Evolutionary conservation across 1,140 invertebrate species (phyloP), one percentile per base, ranked within the genome.

Genomic region (Geopemphigus sp.): DNA sequence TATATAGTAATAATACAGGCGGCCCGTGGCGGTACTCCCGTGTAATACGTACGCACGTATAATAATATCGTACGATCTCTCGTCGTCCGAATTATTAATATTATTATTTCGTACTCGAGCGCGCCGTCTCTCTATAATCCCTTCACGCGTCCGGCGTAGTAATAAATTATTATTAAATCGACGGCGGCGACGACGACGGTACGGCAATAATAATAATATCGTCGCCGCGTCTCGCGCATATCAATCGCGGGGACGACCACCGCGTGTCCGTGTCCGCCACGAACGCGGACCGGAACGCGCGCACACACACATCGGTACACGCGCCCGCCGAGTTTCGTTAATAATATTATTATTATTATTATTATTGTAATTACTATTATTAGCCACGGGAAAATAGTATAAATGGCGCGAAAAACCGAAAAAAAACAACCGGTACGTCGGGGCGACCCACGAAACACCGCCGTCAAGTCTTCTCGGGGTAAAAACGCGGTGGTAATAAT

Each of bases 111-210:
- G 68, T 54, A 72, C 68, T 72, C 68, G 50, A 54, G 22, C 68
- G 54, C 68, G 68, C 54, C 68, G 68, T 22, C 22, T 47, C 12
- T 14, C 24, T 15, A 32, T 72, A 72, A 72, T 72, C 68, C 68
- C 32, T 39, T 8, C 32, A 8, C 32, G 32, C 32, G 66, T 68
- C 47, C 68, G 50, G 26, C 68, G 68, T 72, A 54, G 54, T 54
- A 72, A 72, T n/a, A n/a, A n/a, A n/a, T n/a, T n/a, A 72, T 72
- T 72, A 72, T 72, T 72, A 72, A 72, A 72, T 54, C 68, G 47
- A 8, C 57, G 24, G 15, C 19, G 56, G 11, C 56, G 56, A 24
- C 59, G 61, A 24, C 64, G 22, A 68, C 45, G 45, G 24, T 45
- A 66, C 64, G n/a, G 47, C n/a, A 45, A 45, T 45, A 66, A 66